These are phyloP conservation scores for Autographa gamma DNA, from an alignment of 2,888 invertebrate genomes.

Conservation along the genomic window DNA sequence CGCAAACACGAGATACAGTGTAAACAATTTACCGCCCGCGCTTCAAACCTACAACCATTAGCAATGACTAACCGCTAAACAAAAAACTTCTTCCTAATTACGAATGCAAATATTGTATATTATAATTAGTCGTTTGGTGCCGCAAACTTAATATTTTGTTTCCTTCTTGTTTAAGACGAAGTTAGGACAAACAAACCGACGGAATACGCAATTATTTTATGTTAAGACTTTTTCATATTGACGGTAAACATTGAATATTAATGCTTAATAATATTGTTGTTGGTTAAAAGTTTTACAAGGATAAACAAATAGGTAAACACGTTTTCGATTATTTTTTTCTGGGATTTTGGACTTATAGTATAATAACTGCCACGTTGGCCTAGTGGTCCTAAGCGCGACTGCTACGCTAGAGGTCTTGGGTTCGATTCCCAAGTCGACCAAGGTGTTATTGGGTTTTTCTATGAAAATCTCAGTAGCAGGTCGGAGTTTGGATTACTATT, in stretches of 20 bases:
- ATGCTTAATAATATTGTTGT: constrained; percentile 10
- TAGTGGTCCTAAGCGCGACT: too few species aligned
- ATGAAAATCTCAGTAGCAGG: too few species aligned
- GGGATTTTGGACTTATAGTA: background rate
- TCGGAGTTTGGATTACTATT: too few species aligned
- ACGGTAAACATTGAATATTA: constrained; percentile 46
- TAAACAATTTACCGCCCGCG: too few species aligned
- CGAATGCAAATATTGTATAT: constrained; percentile 15
- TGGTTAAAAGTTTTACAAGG: background rate
- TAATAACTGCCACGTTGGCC: too few species aligned
- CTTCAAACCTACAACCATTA: background rate
- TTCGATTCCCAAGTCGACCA: too few species aligned
- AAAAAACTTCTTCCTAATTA: constrained; percentile 10
- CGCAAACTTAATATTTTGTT: constrained; percentile 60
- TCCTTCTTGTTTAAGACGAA: constrained; percentile 62
- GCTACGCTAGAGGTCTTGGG: too few species aligned
- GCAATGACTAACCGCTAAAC: background rate
- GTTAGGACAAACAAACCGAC: constrained; percentile 67
- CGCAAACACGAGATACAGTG: too few species aligned
- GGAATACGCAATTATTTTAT: constrained; percentile 69
- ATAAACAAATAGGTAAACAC: background rate
- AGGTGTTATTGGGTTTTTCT: too few species aligned
- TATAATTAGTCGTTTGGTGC: constrained; percentile 37
- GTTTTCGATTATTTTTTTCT: background rate
- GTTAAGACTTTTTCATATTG: constrained; percentile 61